Conservation (phyloP, 2,113 vertebrate species). For the Plecturocebus donacophilus region DNA sequence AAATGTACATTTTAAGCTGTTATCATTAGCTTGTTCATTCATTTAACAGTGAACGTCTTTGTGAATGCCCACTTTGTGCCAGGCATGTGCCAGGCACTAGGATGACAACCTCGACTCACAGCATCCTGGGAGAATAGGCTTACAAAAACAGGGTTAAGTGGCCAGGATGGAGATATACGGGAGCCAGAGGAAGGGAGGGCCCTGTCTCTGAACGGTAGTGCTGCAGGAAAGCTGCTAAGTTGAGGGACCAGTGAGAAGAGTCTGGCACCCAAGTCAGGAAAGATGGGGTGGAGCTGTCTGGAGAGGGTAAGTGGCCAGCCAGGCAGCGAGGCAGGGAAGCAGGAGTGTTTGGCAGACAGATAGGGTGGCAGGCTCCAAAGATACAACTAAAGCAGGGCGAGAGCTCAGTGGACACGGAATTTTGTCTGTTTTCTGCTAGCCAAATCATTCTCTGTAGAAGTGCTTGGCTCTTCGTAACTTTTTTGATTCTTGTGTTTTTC, state of each 20-base stretch:
- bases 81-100: not conserved
- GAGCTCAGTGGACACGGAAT: not conserved
- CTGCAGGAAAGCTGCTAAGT: not conserved
- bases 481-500: not conserved
- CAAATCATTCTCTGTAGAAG: not conserved
- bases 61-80: not conserved
- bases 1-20: constrained; percentile 20
- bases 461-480: not conserved
- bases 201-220: not conserved
- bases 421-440: not conserved
- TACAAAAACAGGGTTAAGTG: not conserved
- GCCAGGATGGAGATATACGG: not conserved
- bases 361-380: not conserved
- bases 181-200: not conserved
- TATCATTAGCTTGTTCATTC: not conserved
- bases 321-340: not conserved
- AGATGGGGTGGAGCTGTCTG: not conserved
- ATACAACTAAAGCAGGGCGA: not conserved
- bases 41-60: constrained; percentile 30
- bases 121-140: not conserved
- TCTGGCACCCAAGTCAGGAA: not conserved
- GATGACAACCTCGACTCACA: not conserved
- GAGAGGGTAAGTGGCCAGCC: not conserved
- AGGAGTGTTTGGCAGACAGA: not conserved
- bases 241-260: not conserved